Evolutionary conservation across 1,140 invertebrate genomes (phyloP), one percentile per base, ranked within the genome.

Genomic region (Episyrphus balteatus): DNA sequence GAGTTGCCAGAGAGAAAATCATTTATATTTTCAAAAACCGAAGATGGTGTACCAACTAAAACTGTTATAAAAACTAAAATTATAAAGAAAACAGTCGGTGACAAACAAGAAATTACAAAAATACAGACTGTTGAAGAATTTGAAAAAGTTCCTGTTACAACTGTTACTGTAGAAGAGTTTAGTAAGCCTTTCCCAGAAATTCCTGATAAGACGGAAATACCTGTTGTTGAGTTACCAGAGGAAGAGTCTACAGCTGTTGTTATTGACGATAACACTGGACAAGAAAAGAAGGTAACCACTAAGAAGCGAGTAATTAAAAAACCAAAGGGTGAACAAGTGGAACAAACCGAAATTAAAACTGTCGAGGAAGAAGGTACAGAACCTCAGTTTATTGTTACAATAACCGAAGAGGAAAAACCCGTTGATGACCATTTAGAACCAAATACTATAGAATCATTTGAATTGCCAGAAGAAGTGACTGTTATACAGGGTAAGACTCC

Each of bases 41-140:
- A 61, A 33, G 58, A 68, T 48, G 69, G 68, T 0, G 70, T 61
- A 42, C 59, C 59, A 1, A 62, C 51, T 5, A 71, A 70, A 41
- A 65, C 68, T 5, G 71, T 73, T 49, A 66, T 66, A 7, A 66
- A 70, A 10, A 72, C 70, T 6, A 66, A 67, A 42, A 61, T 69
- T 13, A 71, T 69, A 14, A 69, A 65, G 45, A 68, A 66, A 49
- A 59, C 64, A 15, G 60, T 58, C 14, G 69, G 62, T 2, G 44
- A 61, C 0, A 66, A 70, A 51, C 62, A 71, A 59, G 59, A 72
- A 50, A 58, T 70, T 2, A 70, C 68, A 2, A 70, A 73, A 55
- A 61, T 70, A 21, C 57, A 65, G 37, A 70, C 64, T 6, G 52
- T 72, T 5, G 64, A 72, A 50, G 68, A 72, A 50, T 69, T 70